These are phyloP conservation scores for Drosophila formosana DNA, from an alignment of 2,888 invertebrate species.

Conservation along the genomic window DNA sequence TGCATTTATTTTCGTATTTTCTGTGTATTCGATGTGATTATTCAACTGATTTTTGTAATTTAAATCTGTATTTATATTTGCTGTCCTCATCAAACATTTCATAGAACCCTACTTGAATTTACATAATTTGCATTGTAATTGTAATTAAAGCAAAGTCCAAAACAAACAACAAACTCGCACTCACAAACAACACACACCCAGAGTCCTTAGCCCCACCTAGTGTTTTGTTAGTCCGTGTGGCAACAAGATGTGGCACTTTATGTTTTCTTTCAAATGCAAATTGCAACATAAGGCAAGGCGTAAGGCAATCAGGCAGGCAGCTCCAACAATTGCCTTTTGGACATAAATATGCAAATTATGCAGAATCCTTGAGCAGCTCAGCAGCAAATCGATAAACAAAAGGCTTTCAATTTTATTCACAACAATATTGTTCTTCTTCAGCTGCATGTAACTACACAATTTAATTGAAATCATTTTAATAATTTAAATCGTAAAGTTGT, in stretches of 20 bases:
- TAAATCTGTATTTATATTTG: background rate
- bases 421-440: background rate
- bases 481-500: background rate
- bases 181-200: slow-evolving; percentile 4
- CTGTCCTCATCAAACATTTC: slow-evolving; percentile 4
- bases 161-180: slow-evolving; percentile 17
- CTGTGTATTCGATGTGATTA: slow-evolving; percentile 1
- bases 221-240: slow-evolving; percentile 11
- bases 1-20: background rate
- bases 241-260: slow-evolving; percentile 16
- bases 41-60: background rate
- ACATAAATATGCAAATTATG: slow-evolving; percentile 37
- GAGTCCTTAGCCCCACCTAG: background rate
- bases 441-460: background rate
- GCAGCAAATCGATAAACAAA: slow-evolving; percentile 16
- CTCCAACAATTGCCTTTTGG: slow-evolving; percentile 6
- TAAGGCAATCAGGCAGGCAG: slow-evolving; percentile 1
- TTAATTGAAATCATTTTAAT: slow-evolving; percentile 6
- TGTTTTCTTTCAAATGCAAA: slow-evolving; percentile 44
- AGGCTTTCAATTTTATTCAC: slow-evolving; percentile 14
- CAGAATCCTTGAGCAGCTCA: slow-evolving; percentile 1
- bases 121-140: slow-evolving; percentile 23
- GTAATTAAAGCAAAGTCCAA: background rate
- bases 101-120: slow-evolving; percentile 3
- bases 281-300: slow-evolving; percentile 19